Evolutionary conservation across 2,888 invertebrate genomes (phyloP).

Genomic region (Ischnura elegans): DNA sequence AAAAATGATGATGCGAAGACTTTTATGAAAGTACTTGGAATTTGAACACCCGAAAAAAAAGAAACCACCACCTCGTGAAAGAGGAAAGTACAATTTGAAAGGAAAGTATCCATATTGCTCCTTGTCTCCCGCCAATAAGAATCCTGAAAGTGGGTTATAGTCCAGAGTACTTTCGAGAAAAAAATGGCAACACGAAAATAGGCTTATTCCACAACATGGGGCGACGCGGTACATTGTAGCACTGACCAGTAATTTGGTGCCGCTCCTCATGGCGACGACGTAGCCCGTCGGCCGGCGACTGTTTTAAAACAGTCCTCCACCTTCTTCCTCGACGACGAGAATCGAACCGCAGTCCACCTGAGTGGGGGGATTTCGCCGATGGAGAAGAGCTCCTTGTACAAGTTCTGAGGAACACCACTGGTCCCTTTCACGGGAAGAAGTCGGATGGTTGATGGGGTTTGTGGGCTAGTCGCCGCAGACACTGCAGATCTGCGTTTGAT

Average conservation of each 20-base stretch:
- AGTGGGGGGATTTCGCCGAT: neutral
- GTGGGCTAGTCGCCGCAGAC: constrained; percentile 42
- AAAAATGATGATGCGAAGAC: neutral
- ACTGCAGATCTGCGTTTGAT: constrained; percentile 62
- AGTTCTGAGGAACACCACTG: neutral
- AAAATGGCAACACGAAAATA: neutral
- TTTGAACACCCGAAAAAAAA: neutral
- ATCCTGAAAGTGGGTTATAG: neutral
- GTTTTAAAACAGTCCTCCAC: neutral
- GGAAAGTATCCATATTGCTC: neutral
- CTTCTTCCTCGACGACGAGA: neutral
- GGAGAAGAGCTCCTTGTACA: neutral
- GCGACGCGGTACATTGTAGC: neutral
- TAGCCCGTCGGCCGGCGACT: neutral
- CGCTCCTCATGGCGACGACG: constrained; percentile 64
- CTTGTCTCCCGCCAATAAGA: neutral
- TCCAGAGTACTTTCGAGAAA: neutral
- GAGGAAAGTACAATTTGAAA: neutral
- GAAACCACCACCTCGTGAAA: neutral
- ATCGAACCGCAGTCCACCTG: neutral
- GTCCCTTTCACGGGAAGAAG: neutral
- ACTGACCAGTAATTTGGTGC: constrained; percentile 66
- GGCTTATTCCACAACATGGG: constrained; percentile 6
- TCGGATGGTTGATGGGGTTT: neutral
- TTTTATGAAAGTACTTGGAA: neutral